Evolutionary conservation across 2,888 invertebrate genomes (phyloP), one percentile per base, ranked within the genome.

Genomic region (Latrodectus hesperus): DNA sequence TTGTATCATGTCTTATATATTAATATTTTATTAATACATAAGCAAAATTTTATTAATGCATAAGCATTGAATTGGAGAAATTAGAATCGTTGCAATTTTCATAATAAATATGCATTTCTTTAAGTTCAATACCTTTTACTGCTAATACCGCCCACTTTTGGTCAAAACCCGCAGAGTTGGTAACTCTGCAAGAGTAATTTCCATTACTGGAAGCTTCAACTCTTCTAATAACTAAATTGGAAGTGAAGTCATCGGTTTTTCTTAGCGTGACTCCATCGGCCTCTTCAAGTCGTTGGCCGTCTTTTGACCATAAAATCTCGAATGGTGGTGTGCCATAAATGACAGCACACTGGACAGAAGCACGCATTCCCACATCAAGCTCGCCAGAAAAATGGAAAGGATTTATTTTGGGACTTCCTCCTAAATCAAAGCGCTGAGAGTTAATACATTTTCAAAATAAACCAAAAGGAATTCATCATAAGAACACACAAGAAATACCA

Each of bases 281-380:
- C 10, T 12, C 60, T 16, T 60, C 60, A n/a, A 60, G 60, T 60
- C 5, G 12, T 0, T 65, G 12, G 0, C 83, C 87, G 53, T 89
- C 81, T 71, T 86, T 86, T 11, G 68, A 80, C 89, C 89, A 89
- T 4, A 51, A 12, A 51, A 89, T 80, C 8, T 55, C 14, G 8
- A 89, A 80, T 3, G 89, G 89, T 5, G 75, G 65, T 0, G 78
- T 75, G 12, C 89, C 89, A 9, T 79, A 74, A 9, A 71, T 53
- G 9, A 85, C 80, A 2, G 73, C 16, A n/a, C 89, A 89, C 49
- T 67, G 72, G 6, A 89, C 52, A 17, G 74, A 64, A 3, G 70
- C 53, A 64, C 72, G 53, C 70, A 67, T 68, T 9, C 87, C 86
- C 17, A 53, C 38, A 1, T 73, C 53, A 22, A 85, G 51, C 16